Conservation (phyloP, 2,888 invertebrate species). For the Rhabditophanes sp. region DNA sequence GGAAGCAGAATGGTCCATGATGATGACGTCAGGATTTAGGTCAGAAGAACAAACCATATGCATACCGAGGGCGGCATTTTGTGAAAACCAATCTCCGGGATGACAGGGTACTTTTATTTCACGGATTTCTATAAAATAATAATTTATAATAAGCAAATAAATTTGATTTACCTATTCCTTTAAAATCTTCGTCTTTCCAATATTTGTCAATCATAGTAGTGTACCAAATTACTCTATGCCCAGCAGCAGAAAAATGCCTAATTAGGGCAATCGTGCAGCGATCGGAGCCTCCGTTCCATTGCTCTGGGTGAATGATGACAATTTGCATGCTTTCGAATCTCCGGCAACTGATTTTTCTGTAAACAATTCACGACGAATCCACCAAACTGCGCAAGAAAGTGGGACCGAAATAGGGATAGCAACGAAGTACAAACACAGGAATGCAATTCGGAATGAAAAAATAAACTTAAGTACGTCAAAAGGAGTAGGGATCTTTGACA, state of each 20-base stretch:
- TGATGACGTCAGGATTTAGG: slow-evolving; percentile 35
- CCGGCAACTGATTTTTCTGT: slow-evolving; percentile 38
- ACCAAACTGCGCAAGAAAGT: slow-evolving; percentile 36
- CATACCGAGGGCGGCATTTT: slow-evolving; percentile 40
- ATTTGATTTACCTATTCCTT: slow-evolving; percentile 28
- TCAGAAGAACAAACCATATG: slow-evolving; percentile 26
- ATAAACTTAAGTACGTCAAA: neutral
- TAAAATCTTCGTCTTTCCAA: slow-evolving; percentile 35
- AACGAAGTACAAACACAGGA: slow-evolving; percentile 13
- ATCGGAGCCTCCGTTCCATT: slow-evolving; percentile 44
- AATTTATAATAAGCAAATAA: slow-evolving; percentile 2
- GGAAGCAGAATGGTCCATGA: slow-evolving; percentile 40
- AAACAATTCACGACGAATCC: slow-evolving; percentile 32
- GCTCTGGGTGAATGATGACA: slow-evolving; percentile 43
- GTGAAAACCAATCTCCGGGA: slow-evolving; percentile 42
- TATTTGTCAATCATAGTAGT: slow-evolving; percentile 44
- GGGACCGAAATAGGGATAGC: slow-evolving; percentile 34
- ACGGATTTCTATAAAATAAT: slow-evolving; percentile 23
- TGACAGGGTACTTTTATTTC: slow-evolving; percentile 32
- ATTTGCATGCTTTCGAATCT: slow-evolving; percentile 29
- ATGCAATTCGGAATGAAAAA: neutral
- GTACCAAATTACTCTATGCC: slow-evolving; percentile 38
- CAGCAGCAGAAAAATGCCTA: slow-evolving; percentile 28
- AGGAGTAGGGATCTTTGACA: neutral
- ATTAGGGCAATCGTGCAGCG: slow-evolving; percentile 39